Evolutionary conservation across 2,113 vertebrate genomes (phyloP).

Genomic region (Poicephalus meyeri): DNA sequence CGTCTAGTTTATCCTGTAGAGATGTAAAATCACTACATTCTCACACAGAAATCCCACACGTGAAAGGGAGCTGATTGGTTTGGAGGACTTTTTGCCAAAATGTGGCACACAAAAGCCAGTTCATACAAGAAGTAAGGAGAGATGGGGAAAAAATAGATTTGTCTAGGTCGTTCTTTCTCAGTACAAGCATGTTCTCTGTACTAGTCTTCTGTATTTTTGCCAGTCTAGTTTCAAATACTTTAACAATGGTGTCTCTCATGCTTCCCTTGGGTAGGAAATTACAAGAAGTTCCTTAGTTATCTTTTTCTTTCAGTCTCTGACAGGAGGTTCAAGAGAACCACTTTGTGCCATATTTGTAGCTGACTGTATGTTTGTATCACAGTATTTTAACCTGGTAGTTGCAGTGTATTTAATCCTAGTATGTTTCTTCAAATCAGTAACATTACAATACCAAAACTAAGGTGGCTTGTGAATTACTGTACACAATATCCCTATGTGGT

Average conservation of each 20-base stretch:
- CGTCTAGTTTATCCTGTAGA: background rate
- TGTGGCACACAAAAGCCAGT: background rate
- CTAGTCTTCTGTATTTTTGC: background rate
- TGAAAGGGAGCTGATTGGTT: background rate
- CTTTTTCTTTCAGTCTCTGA: background rate
- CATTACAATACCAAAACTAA: background rate
- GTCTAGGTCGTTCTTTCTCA: background rate
- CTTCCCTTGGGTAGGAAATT: background rate
- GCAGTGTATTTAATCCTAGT: background rate
- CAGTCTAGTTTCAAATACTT: background rate
- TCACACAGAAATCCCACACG: background rate
- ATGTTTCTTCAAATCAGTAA: background rate
- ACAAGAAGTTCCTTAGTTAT: background rate
- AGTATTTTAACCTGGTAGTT: constrained; percentile 2
- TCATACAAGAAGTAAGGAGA: background rate
- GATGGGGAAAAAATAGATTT: background rate
- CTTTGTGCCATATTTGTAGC: background rate
- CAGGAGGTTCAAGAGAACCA: background rate
- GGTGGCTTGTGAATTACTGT: background rate
- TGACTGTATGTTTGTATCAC: background rate
- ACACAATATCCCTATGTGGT: background rate
- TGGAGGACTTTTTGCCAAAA: background rate
- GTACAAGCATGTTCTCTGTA: background rate
- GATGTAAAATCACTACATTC: background rate
- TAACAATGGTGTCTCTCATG: background rate